These are phyloP conservation scores for Cotesia glomerata DNA, from an alignment of 1,140 invertebrate species.

Conservation along the genomic window DNA sequence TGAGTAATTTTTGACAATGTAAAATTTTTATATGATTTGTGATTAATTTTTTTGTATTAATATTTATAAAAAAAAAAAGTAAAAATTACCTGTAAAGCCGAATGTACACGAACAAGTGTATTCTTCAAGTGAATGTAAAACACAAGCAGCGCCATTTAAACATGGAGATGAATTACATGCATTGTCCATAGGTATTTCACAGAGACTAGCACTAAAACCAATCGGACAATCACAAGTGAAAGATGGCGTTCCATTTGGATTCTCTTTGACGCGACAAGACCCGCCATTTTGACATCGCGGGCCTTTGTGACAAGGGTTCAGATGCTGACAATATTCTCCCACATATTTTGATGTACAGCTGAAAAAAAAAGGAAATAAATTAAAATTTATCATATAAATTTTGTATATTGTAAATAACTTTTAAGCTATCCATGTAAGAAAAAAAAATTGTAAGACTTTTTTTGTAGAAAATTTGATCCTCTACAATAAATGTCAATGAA, in stretches of 20 bases:
- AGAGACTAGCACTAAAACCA: constrained; percentile 90
- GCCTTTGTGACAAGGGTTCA: constrained; percentile 89
- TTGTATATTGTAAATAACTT: background rate
- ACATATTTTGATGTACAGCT: constrained; percentile 91
- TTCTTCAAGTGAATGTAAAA: constrained; percentile 75
- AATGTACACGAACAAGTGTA: constrained; percentile 84
- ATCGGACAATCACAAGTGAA: constrained; percentile 88
- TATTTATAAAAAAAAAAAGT: too few relatives aligned
- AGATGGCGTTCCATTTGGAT: constrained; percentile 70
- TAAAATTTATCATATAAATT: background rate
- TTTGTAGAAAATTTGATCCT: too few relatives aligned
- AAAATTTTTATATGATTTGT: background rate
- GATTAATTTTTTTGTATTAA: background rate
- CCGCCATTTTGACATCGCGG: constrained; percentile 91
- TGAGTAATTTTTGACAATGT: too few relatives aligned
- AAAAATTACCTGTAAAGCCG: constrained; percentile 80
- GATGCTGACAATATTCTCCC: constrained; percentile 92
- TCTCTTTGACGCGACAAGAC: constrained; percentile 80
- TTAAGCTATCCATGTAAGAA: too few relatives aligned
- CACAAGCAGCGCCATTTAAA: constrained; percentile 83
- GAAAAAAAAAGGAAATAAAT: constrained; percentile 64
- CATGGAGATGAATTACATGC: constrained; percentile 90
- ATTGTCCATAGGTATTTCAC: constrained; percentile 88
- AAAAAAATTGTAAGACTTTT: too few relatives aligned
- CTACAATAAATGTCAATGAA: too few relatives aligned